phyloP scores from a whole-genome alignment of 2,888 invertebrate genomes.

The Diploptera punctata region DNA sequence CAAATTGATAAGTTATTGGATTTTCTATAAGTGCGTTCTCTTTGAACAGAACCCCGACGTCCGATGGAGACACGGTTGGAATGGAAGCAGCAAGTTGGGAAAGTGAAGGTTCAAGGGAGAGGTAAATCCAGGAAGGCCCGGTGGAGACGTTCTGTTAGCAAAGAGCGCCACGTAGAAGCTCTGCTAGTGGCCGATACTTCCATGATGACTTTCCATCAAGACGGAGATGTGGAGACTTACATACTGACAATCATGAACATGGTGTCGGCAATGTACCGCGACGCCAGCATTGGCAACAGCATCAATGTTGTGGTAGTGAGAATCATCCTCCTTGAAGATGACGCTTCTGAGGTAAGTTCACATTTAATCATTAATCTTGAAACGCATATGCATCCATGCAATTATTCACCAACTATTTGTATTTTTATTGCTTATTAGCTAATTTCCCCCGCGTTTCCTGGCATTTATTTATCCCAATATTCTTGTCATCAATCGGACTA shows the following conservation, averaged over 20 bases:
- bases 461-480: too few relatives aligned
- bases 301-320: slow-evolving; percentile 90
- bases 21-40: too few relatives aligned
- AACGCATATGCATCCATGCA: too few relatives aligned
- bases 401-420: too few relatives aligned
- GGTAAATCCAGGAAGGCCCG: slow-evolving; percentile 48
- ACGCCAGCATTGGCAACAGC: slow-evolving; percentile 88
- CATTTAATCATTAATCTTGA: too few relatives aligned
- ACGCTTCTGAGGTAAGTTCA: slow-evolving; percentile 48
- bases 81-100: slow-evolving; percentile 63
- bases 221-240: slow-evolving; percentile 83
- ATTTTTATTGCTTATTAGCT: too few relatives aligned
- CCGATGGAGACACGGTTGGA: slow-evolving; percentile 63
- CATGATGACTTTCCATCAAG: slow-evolving; percentile 85
- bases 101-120: slow-evolving; percentile 59
- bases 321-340: slow-evolving; percentile 77
- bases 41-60: slow-evolving; percentile 56
- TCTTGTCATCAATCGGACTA: too few relatives aligned
- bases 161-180: slow-evolving; percentile 81
- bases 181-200: slow-evolving; percentile 86
- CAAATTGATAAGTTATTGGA: too few relatives aligned
- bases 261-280: slow-evolving; percentile 85
- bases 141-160: slow-evolving; percentile 71
- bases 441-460: too few relatives aligned
- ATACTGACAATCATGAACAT: slow-evolving; percentile 93